These are phyloP conservation scores for Heteractis magnifica DNA, from an alignment of 92 coral and sea anemone species.

Conservation along the genomic window DNA sequence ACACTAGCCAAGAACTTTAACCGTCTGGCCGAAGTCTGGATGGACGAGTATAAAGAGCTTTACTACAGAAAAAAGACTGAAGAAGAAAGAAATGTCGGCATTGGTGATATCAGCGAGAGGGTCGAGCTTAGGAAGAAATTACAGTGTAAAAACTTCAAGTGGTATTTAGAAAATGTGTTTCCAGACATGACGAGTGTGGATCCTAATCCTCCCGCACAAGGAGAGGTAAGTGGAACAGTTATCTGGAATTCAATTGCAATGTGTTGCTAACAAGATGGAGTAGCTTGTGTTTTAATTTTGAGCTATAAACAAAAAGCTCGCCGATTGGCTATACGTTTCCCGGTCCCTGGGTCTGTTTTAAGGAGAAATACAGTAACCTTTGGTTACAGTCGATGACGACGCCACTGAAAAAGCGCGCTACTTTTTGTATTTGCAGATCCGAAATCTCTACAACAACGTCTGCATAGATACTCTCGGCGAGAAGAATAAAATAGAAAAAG, in stretches of 20 bases:
- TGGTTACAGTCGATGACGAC: too few species aligned
- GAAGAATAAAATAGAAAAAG: slow-evolving; percentile 52
- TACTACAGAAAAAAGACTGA: slow-evolving; percentile 81
- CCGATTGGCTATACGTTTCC: too few species aligned
- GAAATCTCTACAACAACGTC: slow-evolving; percentile 51
- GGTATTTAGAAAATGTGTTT: slow-evolving; percentile 76
- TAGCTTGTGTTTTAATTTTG: too few species aligned
- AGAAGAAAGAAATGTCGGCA: slow-evolving; percentile 64
- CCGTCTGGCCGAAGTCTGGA: slow-evolving; percentile 90
- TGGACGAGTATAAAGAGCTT: slow-evolving; percentile 74
- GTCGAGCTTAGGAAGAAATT: slow-evolving; percentile 68
- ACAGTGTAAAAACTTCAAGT: slow-evolving; percentile 71
- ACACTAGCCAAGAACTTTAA: slow-evolving; percentile 86
- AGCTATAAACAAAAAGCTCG: too few species aligned
- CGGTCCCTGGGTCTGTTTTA: too few species aligned
- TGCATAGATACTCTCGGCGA: slow-evolving; percentile 84
- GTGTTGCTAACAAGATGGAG: neutral
- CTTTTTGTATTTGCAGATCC: slow-evolving; percentile 44
- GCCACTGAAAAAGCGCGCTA: too few species aligned
- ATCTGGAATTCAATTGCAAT: neutral
- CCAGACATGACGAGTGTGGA: slow-evolving; percentile 81
- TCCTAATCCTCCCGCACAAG: slow-evolving; percentile 90
- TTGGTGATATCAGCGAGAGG: slow-evolving; percentile 82
- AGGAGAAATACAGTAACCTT: neutral
- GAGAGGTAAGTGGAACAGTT: slow-evolving; percentile 59